Evolutionary conservation across 1,140 invertebrate species (phyloP), one percentile per base, ranked within the genome.

Genomic region (Orussus abietinus): DNA sequence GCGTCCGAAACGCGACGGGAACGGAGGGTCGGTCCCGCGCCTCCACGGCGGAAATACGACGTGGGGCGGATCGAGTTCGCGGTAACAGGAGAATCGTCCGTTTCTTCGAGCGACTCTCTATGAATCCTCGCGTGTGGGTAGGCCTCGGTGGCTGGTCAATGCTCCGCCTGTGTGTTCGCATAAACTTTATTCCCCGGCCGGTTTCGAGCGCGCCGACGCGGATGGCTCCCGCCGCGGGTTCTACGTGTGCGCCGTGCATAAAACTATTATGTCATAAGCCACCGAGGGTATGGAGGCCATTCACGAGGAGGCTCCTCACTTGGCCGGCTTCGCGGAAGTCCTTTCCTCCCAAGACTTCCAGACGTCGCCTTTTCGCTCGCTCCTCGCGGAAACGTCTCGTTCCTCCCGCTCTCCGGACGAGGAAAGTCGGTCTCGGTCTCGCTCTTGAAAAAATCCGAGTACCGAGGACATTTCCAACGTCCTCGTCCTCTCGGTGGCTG

Each of bases 191-290:
- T 40, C 43, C 18, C 22, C 20, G 37, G 31, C 42, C 34, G 19
- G 33, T 40, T 38, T 25, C 48, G 18, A 30, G 26, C 44, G 41
- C 30, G 26, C n/a, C n/a, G n/a, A n/a, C n/a, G n/a, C n/a, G n/a
- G n/a, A 25, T 25, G 22, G 22, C 22, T 25, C 22, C 22, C 22
- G 6, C 22, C 6, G 6, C 22, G n/a, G n/a, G 6, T 25, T 7
- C n/a, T 25, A 25, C n/a, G 13, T 31, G 21, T 32, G 11, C 42
- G 22, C 6, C n/a, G 37, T 46, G 43, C 47, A 37, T 51, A 59
- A 59, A 61, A 49, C 49, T 53, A 56, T 65, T 64, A 61, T 64
- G 57, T 62, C 53, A 64, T 51, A 55, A 57, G 52, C 52, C 37
- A 51, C 47, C 38, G 43, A 51, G 44, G n/a, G n/a, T 32, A 47